These are phyloP conservation scores for Sciurus vulgaris DNA, from an alignment of 2,797 vertebrate species.

Conservation along the genomic window DNA sequence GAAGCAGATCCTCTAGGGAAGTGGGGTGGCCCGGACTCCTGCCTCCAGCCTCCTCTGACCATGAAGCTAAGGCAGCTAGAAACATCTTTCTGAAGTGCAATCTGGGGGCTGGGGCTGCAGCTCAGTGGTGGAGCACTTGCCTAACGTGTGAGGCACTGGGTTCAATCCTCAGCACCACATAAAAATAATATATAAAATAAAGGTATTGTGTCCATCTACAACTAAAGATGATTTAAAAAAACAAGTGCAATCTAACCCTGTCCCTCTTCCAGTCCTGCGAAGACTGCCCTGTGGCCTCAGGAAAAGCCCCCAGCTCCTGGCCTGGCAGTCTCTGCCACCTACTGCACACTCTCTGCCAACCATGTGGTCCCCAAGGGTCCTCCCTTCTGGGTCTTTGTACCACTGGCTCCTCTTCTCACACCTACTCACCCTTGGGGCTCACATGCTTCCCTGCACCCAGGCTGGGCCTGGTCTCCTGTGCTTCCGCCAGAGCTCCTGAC, in stretches of 20 bases:
- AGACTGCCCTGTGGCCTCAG: not conserved
- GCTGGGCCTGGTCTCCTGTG: not conserved
- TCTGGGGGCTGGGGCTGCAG: too few relatives aligned
- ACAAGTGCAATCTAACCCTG: not conserved
- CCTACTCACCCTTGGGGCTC: not conserved
- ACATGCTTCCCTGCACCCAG: too few relatives aligned
- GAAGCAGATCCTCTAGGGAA: not conserved
- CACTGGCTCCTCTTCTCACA: not conserved
- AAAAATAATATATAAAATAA: too few relatives aligned
- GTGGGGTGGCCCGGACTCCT: not conserved
- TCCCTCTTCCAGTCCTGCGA: too few relatives aligned
- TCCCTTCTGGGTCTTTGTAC: not conserved
- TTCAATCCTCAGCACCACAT: too few relatives aligned
- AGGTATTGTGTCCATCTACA: too few relatives aligned
- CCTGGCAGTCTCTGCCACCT: too few relatives aligned
- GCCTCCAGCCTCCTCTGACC: not conserved
- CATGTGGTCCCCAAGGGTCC: accelerated
- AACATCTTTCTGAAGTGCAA: not conserved
- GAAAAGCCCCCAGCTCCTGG: too few relatives aligned
- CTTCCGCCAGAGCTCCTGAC: not conserved
- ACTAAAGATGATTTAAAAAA: too few relatives aligned
- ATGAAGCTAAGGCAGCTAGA: not conserved
- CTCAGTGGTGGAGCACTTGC: too few relatives aligned
- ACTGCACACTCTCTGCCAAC: not conserved
- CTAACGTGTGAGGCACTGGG: too few relatives aligned